phyloP scores from a whole-genome alignment of 2,888 invertebrate genomes.

The Sisyra terminalis region DNA sequence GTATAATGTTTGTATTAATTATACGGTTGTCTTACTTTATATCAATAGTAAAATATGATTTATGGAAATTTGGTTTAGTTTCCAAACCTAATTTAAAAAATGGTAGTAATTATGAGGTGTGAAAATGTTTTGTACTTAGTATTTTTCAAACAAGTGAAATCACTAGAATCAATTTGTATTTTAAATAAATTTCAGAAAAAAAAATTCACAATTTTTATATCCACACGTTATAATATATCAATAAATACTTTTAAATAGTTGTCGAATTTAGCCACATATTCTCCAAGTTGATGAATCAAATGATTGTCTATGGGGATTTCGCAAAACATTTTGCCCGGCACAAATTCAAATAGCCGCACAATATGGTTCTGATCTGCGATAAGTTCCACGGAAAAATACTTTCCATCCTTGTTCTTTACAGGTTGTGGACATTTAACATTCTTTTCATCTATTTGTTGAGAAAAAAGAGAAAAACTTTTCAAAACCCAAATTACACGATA shows the following conservation, averaged over 20 bases:
- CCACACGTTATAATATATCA: neutral
- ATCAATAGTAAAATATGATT: too few species aligned
- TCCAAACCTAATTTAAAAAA: too few species aligned
- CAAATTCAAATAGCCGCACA: constrained; percentile 58
- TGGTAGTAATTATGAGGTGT: too few species aligned
- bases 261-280: constrained; percentile 52
- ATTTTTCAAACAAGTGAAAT: too few species aligned
- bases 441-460: constrained; percentile 39
- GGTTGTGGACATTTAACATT: constrained; percentile 53
- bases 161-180: too few species aligned
- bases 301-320: constrained; percentile 40
- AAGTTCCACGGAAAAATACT: constrained; percentile 37
- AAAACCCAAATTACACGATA: too few species aligned
- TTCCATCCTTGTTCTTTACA: constrained; percentile 46
- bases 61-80: too few species aligned
- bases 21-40: too few species aligned
- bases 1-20: too few species aligned
- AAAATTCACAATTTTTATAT: neutral
- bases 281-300: constrained; percentile 55
- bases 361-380: constrained; percentile 39
- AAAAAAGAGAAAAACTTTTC: constrained; percentile 12
- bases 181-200: too few species aligned
- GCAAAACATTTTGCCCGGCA: constrained; percentile 53
- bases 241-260: constrained; percentile 46
- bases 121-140: too few species aligned